These are phyloP conservation scores for Bellardia bayeri DNA, from an alignment of 2,888 invertebrate species.

Conservation along the genomic window DNA sequence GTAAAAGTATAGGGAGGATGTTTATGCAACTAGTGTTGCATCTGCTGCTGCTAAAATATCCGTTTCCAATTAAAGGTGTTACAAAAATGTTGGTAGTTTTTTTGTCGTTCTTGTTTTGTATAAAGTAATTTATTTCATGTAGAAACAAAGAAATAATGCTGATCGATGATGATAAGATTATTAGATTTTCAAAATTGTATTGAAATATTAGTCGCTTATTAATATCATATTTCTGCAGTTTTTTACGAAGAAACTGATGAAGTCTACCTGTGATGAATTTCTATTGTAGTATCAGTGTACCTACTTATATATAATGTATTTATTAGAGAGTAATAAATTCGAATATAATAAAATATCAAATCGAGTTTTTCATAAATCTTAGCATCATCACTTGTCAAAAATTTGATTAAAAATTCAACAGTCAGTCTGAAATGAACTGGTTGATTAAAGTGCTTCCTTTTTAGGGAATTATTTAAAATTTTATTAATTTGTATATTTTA, in stretches of 20 bases:
- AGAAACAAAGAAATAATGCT: neutral
- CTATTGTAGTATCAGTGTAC: neutral
- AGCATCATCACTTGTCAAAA: too few relatives aligned
- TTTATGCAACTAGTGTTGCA: constrained; percentile 59
- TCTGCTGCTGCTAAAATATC: constrained; percentile 60
- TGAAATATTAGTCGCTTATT: neutral
- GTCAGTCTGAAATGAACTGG: too few relatives aligned
- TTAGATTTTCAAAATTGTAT: neutral
- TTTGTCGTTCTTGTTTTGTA: neutral
- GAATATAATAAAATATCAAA: too few relatives aligned
- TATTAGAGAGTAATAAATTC: too few relatives aligned
- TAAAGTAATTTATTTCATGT: constrained; percentile 20
- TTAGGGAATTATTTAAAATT: too few relatives aligned
- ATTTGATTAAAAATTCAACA: too few relatives aligned
- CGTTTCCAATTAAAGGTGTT: constrained; percentile 57
- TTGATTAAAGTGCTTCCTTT: too few relatives aligned
- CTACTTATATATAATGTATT: too few relatives aligned
- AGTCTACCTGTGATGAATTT: neutral
- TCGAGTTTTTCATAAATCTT: too few relatives aligned
- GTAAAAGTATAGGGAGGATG: constrained; percentile 36
- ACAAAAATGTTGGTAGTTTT: constrained; percentile 13
- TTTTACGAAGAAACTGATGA: too few relatives aligned
- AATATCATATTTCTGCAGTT: neutral
- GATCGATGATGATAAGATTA: constrained; percentile 9
- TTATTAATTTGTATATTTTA: too few relatives aligned